Conservation (phyloP, 2,113 vertebrate genomes). For the Ondatra zibethicus region DNA sequence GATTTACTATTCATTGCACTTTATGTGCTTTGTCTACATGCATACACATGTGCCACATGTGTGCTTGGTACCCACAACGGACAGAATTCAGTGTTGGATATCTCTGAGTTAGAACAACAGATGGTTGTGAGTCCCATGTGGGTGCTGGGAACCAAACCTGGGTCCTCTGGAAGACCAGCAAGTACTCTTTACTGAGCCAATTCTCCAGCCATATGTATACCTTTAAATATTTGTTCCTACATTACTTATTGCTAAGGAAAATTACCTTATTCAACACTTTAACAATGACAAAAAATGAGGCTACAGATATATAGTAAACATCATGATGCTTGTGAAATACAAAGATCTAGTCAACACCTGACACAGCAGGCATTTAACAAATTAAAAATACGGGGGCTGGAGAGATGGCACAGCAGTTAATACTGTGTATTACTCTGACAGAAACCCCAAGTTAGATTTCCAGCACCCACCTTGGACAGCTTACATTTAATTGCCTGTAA, state of each 20-base stretch:
- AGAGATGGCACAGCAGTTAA: not conserved
- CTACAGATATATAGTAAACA: not conserved
- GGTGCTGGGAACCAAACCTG: not conserved
- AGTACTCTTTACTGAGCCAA: not conserved
- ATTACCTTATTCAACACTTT: not conserved
- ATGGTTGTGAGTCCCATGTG: not conserved
- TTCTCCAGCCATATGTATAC: not conserved
- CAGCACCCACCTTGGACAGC: not conserved
- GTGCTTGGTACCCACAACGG: no score
- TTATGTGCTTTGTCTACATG: not conserved
- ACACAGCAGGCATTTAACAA: not conserved
- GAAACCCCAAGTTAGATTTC: not conserved
- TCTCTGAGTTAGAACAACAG: not conserved
- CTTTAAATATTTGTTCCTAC: not conserved
- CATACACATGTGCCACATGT: not conserved
- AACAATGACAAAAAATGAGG: not conserved
- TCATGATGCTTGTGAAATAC: not conserved
- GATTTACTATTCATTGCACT: not conserved
- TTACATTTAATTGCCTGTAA: not conserved
- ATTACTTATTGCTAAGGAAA: constrained; percentile 11
- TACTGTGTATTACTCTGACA: not conserved
- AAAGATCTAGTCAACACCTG: not conserved
- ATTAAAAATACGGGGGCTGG: not conserved
- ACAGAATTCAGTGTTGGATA: not conserved
- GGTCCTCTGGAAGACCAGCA: not conserved